Evolutionary conservation across 2,113 vertebrate species (phyloP).

Genomic region (Mola mola): DNA sequence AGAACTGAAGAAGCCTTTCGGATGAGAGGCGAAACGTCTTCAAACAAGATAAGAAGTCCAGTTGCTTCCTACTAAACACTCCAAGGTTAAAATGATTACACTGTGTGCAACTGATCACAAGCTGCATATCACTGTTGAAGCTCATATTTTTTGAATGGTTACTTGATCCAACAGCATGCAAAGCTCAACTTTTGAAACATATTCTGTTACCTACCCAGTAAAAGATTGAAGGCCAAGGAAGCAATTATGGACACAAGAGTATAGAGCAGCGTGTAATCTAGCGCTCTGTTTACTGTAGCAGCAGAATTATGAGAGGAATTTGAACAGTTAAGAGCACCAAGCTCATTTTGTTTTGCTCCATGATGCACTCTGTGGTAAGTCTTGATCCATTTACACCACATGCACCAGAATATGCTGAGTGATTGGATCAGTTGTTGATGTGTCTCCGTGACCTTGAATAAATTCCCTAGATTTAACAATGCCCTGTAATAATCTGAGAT

Average conservation of each 20-base stretch:
- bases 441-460: background rate
- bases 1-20: too few species aligned
- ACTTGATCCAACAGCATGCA: too few species aligned
- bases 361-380: background rate
- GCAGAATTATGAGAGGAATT: background rate
- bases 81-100: too few species aligned
- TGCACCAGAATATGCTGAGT: background rate
- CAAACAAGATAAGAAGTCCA: too few species aligned
- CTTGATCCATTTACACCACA: background rate
- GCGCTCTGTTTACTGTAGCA: background rate
- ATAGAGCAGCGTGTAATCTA: constrained; percentile 8
- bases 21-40: too few species aligned
- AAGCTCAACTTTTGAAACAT: background rate
- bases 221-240: background rate
- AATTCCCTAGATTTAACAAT: background rate
- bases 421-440: constrained; percentile 2
- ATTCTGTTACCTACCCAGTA: background rate
- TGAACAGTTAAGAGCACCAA: background rate
- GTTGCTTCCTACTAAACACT: too few species aligned
- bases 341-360: too few species aligned
- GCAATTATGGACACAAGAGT: background rate
- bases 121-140: too few species aligned
- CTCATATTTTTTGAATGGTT: too few species aligned
- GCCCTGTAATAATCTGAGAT: too few species aligned
- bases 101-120: too few species aligned